Base-by-base conservation (phyloP, 2,888 invertebrate species). In the Phengaris arion region DNA sequence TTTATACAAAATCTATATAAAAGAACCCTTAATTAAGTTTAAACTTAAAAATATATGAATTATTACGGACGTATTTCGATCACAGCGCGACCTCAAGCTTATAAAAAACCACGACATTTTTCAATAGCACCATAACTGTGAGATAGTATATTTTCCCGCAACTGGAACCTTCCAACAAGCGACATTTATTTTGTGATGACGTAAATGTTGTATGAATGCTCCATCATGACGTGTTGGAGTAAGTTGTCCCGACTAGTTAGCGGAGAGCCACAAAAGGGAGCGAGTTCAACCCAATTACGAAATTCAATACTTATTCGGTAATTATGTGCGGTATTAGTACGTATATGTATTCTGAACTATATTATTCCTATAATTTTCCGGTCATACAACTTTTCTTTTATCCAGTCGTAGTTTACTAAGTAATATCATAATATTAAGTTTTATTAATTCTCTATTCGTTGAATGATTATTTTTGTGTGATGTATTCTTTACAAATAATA, bases 261-360 rank as follows among this genome's bases (percentile, higher is more conserved):
- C 72, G 72, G 72, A 52, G 52, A 54, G 51, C 72, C 72, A 72
- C 72, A 72, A 72, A 72, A 72, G 70, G 70, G 51, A 70, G 70
- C 70, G 70, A 54, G 72, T 72, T 54, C 72, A 35, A 72, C 72
- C 72, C 72, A 72, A 72, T 72, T 72, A 72, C 72, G 72, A 72
- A 72, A 72, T 72, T 72, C 72, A 72, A 72, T 72, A 72, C 72
- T 72, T 72, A 72, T 72, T 72, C 72, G 51, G 72, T 52, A 72
- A 72, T 72, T 72, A 54, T 72, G 35, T 72, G 13, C 52, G 72
- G 72, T 72, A 22, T 72, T 72, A 35, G 72, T 35, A 22, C 72
- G 52, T 54, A 54, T 22, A 22, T 22, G 22, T 22, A 22, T 72
- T 72, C 72, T 54, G 72, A 35, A 72, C 69, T 48, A 69, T 54